These are phyloP conservation scores for Nixonia krombeini DNA, from an alignment of 1,140 invertebrate species.

Conservation along the genomic window DNA sequence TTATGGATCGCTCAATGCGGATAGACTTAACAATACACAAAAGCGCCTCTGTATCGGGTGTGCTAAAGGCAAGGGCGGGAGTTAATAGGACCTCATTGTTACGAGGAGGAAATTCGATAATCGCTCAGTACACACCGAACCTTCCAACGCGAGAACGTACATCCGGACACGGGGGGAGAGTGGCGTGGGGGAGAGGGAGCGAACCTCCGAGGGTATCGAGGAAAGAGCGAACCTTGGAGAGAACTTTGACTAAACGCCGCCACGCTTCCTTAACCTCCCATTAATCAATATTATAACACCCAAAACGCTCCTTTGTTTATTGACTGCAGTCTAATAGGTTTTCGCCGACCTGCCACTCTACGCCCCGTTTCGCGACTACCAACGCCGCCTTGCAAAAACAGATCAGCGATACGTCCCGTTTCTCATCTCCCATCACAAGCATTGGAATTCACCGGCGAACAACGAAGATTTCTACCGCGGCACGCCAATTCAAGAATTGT, in stretches of 20 bases:
- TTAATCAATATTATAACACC: conserved; percentile 74
- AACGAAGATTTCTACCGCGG: no score
- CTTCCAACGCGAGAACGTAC: conserved; percentile 48
- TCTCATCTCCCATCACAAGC: conserved; percentile 39
- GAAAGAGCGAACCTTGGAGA: conserved; percentile 62
- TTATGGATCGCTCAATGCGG: conserved; percentile 69
- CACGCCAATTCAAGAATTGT: no score
- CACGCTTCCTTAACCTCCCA: conserved; percentile 73
- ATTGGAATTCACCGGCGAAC: conserved; percentile 31
- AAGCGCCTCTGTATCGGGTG: conserved; percentile 66
- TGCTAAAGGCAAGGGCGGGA: conserved; percentile 64
- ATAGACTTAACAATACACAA: conserved; percentile 72
- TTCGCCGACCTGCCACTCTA: conserved; percentile 58
- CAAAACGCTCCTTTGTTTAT: conserved; percentile 72
- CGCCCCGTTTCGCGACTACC: conserved; percentile 48
- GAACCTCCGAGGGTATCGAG: conserved; percentile 36
- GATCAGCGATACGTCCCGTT: conserved; percentile 34
- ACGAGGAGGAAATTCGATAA: conserved; percentile 72
- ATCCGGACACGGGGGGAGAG: conserved; percentile 40
- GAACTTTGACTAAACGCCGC: conserved; percentile 72
- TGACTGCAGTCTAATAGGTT: conserved; percentile 70
- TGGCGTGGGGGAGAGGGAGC: conserved; percentile 6
- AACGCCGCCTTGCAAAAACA: conserved; percentile 47
- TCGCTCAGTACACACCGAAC: conserved; percentile 69
- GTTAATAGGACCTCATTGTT: conserved; percentile 73